A percentile compares a stretch with the other conserved stretches of the same genome.
These are phyloP conservation scores for Alloscopus bannaensis DNA, from an alignment of 2,888 invertebrate species.

Conservation along the genomic window DNA sequence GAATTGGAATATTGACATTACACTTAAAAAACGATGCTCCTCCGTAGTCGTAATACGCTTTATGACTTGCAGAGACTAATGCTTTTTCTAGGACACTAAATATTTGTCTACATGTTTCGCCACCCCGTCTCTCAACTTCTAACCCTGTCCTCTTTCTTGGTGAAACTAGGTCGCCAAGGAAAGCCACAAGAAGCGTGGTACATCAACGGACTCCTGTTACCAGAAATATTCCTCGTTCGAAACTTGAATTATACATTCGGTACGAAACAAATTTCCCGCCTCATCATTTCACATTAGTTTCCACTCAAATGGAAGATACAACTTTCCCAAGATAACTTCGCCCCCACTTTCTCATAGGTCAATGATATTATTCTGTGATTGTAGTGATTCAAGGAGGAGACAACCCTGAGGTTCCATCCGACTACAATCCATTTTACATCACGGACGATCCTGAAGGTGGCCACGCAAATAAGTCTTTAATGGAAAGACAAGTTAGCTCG, in stretches of 20 bases:
- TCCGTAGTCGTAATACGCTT: too few relatives aligned
- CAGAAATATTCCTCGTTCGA: slow-evolving; percentile 88
- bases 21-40: too few relatives aligned
- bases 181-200: slow-evolving; percentile 83
- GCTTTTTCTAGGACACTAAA: too few relatives aligned
- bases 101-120: too few relatives aligned
- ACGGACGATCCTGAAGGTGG: slow-evolving; percentile 93
- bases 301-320: not conserved
- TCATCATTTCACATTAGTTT: slow-evolving; percentile 3
- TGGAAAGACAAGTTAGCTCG: slow-evolving; percentile 59
- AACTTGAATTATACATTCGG: slow-evolving; percentile 68
- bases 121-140: too few relatives aligned
- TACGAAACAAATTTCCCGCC: slow-evolving; percentile 12
- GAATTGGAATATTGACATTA: too few relatives aligned
- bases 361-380: not conserved
- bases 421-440: slow-evolving; percentile 93
- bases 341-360: slow-evolving; percentile 18
- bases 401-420: slow-evolving; percentile 86
- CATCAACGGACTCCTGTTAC: slow-evolving; percentile 91
- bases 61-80: too few relatives aligned
- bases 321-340: slow-evolving; percentile 13
- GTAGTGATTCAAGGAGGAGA: slow-evolving; percentile 88
- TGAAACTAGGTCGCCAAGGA: slow-evolving; percentile 51
- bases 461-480: slow-evolving; percentile 53
- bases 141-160: too few relatives aligned